These are phyloP conservation scores for Marmota monax DNA, from an alignment of 2,113 vertebrate genomes.

Conservation along the genomic window DNA sequence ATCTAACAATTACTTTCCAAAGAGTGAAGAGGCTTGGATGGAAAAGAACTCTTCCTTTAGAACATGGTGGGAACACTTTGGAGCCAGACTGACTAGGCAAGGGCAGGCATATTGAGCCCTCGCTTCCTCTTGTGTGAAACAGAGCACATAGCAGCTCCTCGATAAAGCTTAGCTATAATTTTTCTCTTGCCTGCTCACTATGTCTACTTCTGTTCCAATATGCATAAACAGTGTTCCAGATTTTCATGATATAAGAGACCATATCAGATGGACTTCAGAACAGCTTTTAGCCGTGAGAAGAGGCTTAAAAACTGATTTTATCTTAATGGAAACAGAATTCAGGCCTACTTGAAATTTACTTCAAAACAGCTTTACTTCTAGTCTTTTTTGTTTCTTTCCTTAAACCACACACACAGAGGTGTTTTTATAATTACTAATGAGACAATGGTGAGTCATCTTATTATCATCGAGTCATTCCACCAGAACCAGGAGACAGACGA, in stretches of 20 bases:
- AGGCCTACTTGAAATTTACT: neutral
- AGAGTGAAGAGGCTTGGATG: neutral
- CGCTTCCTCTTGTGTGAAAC: neutral
- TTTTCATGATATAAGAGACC: neutral
- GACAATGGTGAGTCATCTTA: constrained; percentile 9
- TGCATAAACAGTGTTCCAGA: neutral
- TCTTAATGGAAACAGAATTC: neutral
- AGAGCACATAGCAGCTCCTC: neutral
- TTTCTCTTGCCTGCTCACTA: neutral
- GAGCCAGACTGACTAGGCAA: neutral
- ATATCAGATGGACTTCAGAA: neutral
- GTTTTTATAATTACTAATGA: constrained; percentile 49
- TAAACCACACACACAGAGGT: neutral
- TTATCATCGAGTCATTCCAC: constrained; percentile 24
- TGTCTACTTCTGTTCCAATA: neutral
- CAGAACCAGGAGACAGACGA: neutral
- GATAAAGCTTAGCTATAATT: rapidly evolving
- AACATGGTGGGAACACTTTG: neutral
- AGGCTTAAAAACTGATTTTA: neutral
- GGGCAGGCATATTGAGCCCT: neutral
- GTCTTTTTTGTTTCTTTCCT: neutral
- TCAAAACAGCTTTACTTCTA: neutral
- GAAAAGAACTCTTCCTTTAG: neutral
- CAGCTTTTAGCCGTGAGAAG: neutral
- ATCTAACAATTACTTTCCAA: neutral